A percentile compares a stretch with the other conserved stretches of the same genome.
phyloP scores from a whole-genome alignment of 2,888 invertebrate species.

The Tromatobia lineatoria region DNA sequence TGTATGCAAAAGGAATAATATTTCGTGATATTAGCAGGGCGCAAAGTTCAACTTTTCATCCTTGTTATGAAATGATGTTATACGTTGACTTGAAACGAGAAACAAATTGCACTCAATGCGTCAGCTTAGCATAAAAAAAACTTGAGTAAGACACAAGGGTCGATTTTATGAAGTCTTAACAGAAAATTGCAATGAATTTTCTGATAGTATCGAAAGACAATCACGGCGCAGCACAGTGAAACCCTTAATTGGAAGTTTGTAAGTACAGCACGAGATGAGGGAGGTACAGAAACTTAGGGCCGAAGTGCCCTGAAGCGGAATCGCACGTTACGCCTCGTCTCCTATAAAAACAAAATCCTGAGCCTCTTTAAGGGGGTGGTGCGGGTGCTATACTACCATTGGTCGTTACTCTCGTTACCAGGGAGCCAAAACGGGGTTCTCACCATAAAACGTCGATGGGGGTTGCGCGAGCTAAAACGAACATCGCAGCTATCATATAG shows the following conservation, averaged over 20 bases:
- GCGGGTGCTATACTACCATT: conserved; percentile 41
- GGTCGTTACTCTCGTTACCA: conserved; percentile 66
- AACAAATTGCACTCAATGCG: no score
- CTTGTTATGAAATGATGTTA: no score
- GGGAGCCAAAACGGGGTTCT: conserved; percentile 52
- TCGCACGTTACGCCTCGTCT: conserved; percentile 57
- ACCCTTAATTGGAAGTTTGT: conserved; percentile 56
- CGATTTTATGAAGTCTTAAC: background rate
- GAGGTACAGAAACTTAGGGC: conserved; percentile 42
- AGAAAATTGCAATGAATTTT: conserved; percentile 13
- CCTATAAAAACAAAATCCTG: conserved; percentile 64
- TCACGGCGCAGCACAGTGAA: conserved; percentile 28
- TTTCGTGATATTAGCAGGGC: no score
- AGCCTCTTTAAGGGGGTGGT: conserved; percentile 3
- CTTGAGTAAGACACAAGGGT: background rate
- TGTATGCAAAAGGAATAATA: no score
- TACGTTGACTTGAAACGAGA: no score
- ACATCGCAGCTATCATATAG: conserved; percentile 3
- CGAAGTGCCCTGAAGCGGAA: conserved; percentile 38
- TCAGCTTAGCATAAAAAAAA: no score
- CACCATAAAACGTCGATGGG: conserved; percentile 59
- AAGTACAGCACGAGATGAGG: conserved; percentile 36
- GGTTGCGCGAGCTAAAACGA: conserved; percentile 18
- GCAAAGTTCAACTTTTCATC: no score
- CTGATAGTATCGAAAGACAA: conserved; percentile 45